Evolutionary conservation across 2,113 vertebrate genomes (phyloP).

Genomic region (Casuarius casuarius): DNA sequence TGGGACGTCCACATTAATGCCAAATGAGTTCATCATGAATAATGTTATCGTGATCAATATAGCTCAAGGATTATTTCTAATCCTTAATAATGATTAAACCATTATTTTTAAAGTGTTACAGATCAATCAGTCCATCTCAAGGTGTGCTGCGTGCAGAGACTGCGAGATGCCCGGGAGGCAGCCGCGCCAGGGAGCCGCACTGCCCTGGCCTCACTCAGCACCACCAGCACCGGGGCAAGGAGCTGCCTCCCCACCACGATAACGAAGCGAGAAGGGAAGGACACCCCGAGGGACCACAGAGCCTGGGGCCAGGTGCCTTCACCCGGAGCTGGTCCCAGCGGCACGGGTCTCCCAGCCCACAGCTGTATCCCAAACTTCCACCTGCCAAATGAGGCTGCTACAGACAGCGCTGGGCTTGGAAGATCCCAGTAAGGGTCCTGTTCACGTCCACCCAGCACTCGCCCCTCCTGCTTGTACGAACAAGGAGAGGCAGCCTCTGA

Average conservation of each 20-base stretch:
- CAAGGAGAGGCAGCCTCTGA: background rate
- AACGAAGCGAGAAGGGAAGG: too few relatives aligned
- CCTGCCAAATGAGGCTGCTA: too few relatives aligned
- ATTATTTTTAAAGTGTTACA: slow-evolving; percentile 77
- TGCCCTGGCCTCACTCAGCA: too few relatives aligned
- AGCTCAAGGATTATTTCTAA: slow-evolving; percentile 79
- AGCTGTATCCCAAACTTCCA: too few relatives aligned
- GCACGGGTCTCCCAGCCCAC: too few relatives aligned
- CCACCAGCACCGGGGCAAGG: too few relatives aligned
- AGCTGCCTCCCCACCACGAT: too few relatives aligned
- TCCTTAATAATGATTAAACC: slow-evolving; percentile 78
- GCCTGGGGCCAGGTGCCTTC: background rate
- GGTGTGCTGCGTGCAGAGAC: slow-evolving; percentile 53
- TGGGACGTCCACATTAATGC: slow-evolving; percentile 20
- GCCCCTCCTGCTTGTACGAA: too few relatives aligned
- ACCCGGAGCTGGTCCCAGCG: background rate
- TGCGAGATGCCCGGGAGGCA: slow-evolving; percentile 19
- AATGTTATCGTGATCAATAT: slow-evolving; percentile 63
- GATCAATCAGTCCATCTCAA: slow-evolving; percentile 77
- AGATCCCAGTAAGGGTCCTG: too few relatives aligned
- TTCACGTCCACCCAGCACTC: too few relatives aligned
- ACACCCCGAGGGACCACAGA: background rate
- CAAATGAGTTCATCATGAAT: slow-evolving; percentile 71
- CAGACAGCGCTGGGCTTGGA: too few relatives aligned
- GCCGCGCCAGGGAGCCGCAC: background rate